Evolutionary conservation across 2,113 vertebrate genomes (phyloP), one percentile per base, ranked within the genome.

Genomic region (Upupa epops): DNA sequence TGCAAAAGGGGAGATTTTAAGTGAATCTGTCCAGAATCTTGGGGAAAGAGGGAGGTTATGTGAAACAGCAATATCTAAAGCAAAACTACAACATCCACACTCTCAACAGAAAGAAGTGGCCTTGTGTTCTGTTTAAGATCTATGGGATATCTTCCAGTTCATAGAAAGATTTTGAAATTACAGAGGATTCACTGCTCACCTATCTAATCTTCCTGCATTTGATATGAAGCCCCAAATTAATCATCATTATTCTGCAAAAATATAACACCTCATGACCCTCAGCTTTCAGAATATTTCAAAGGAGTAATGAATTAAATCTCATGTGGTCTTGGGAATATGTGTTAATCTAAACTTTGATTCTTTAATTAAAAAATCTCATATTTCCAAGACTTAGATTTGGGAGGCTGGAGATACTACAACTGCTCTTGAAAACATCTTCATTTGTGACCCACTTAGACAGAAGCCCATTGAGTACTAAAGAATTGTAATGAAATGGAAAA

Each of bases 191-290:
- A 7, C 26, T 66, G 25, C 70, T 73, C 25, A 22, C 2, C 2
- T 17, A 52, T 54, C 73, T 69, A 16, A 12, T 72, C 42, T 37
- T 78, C 21, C 55, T 83, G 45, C 59, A 55, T 73, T 84, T 90
- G 86, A 76, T 88, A 70, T 0, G 1, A 66, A 90, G 79, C 26
- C 73, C 40, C 37, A 82, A 63, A 94, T 96, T 70, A 66, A 95
- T 96, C 89, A 84, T 78, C 73, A 82, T 96, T 93, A 95, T 70
- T 84, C 70, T 66, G 61, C 46, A 79, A 51, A 93, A 69, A 92
- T 48, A 82, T 37, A 95, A 94, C 88, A 94, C 93, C 86, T 92
- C 70, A 86, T 86, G 93, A 94, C 88, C 93, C 55, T 92, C 37
- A 26, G 83, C 63, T 93, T 88, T 92, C 86, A 89, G 55, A 72